phyloP scores from a whole-genome alignment of 2,113 vertebrate species.

The Clinocottus analis region DNA sequence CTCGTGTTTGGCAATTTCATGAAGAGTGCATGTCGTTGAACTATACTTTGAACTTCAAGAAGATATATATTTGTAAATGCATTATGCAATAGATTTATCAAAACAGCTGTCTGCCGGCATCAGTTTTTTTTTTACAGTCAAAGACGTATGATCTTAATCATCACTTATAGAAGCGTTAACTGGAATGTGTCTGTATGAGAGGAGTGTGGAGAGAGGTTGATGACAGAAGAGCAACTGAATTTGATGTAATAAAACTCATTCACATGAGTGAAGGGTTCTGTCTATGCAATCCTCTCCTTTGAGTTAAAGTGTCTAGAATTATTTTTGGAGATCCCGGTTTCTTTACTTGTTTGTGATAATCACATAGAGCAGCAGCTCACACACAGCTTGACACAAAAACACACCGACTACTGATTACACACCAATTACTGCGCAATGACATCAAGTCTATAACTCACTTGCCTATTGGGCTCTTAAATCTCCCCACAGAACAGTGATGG shows the following conservation, averaged over 20 bases:
- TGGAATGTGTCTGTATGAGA: slow-evolving; percentile 7
- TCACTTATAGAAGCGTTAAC: no score
- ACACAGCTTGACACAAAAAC: background rate
- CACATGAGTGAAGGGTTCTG: slow-evolving; percentile 37
- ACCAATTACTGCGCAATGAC: slow-evolving; percentile 34
- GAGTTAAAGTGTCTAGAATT: no score
- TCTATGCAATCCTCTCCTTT: no score
- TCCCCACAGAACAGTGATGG: slow-evolving; percentile 26
- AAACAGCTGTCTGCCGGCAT: slow-evolving; percentile 17
- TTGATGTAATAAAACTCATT: slow-evolving; percentile 1
- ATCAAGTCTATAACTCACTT: slow-evolving; percentile 53
- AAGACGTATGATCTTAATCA: slow-evolving; percentile 15
- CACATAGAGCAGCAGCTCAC: slow-evolving; percentile 9
- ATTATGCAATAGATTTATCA: background rate
- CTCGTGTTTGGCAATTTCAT: background rate
- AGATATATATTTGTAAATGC: background rate
- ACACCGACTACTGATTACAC: slow-evolving; percentile 42
- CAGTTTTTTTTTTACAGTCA: slow-evolving; percentile 68
- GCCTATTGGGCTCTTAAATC: slow-evolving; percentile 46
- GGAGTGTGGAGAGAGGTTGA: background rate
- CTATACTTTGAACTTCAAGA: background rate
- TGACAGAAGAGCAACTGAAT: slow-evolving; percentile 15
- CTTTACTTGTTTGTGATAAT: slow-evolving; percentile 61
- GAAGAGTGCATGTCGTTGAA: slow-evolving; percentile 9
- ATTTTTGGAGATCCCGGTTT: slow-evolving; percentile 27